Evolutionary conservation across 2,888 invertebrate genomes (phyloP).

Genomic region (Ceratothoa steindachneri): DNA sequence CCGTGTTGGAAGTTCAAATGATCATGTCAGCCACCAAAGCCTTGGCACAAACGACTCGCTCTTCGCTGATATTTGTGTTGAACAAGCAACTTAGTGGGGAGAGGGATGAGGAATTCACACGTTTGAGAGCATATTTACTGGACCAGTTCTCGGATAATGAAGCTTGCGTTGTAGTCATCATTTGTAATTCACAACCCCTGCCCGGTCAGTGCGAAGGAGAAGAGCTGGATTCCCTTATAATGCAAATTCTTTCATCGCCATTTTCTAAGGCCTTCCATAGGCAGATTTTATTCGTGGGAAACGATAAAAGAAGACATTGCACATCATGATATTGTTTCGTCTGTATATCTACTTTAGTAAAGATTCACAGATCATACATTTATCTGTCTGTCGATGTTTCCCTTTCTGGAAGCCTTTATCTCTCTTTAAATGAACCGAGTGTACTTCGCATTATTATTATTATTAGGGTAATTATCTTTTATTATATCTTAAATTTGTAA

Average conservation of each 20-base stretch:
- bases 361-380: background rate
- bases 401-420: background rate
- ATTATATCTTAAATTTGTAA: too few relatives aligned
- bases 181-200: too few relatives aligned
- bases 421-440: too few relatives aligned
- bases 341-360: background rate
- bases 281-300: background rate
- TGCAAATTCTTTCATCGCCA: background rate
- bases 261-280: background rate
- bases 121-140: background rate
- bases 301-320: background rate
- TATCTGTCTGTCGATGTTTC: background rate
- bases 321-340: too few relatives aligned
- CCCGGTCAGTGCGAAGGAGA: too few relatives aligned
- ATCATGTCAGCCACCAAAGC: too few relatives aligned
- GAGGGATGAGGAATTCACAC: background rate
- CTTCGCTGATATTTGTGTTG: too few relatives aligned
- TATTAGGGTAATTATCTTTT: too few relatives aligned
- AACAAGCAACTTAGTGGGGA: too few relatives aligned
- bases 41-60: too few relatives aligned
- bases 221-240: background rate
- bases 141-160: background rate
- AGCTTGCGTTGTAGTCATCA: background rate
- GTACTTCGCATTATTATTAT: too few relatives aligned
- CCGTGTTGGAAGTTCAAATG: too few relatives aligned